These are phyloP conservation scores for Pyrrhosoma nymphula DNA, from an alignment of 2,888 invertebrate species.

Conservation along the genomic window DNA sequence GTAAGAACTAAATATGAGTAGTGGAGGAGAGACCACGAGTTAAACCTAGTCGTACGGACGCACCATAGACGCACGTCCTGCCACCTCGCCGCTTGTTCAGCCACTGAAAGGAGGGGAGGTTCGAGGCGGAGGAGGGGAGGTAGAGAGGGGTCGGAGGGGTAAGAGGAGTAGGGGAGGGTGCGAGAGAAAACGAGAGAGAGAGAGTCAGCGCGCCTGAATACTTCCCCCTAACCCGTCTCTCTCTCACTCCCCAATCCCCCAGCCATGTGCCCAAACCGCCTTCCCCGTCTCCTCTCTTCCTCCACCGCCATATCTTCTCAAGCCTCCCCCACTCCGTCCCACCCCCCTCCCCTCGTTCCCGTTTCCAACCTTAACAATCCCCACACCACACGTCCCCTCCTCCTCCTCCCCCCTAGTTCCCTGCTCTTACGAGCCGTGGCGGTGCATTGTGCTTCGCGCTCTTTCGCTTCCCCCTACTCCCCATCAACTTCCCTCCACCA, in stretches of 20 bases:
- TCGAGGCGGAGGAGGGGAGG: background rate
- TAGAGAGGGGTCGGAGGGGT: background rate
- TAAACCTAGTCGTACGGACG: background rate
- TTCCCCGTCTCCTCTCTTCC: background rate
- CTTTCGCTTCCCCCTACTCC: constrained; percentile 25
- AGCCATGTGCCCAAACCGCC: background rate
- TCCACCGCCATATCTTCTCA: background rate
- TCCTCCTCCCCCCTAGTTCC: background rate
- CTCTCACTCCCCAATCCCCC: background rate
- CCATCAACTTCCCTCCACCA: constrained; percentile 36
- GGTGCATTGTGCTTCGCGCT: constrained; percentile 62
- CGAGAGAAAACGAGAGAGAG: background rate
- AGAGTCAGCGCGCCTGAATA: constrained; percentile 24
- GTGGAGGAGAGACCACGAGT: background rate
- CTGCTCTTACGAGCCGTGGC: constrained; percentile 55
- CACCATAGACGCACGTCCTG: background rate
- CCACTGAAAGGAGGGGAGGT: constrained; percentile 42
- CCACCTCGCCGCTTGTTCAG: constrained; percentile 46
- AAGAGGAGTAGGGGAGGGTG: background rate
- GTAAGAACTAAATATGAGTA: too few species aligned
- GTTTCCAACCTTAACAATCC: background rate
- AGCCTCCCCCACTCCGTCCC: background rate
- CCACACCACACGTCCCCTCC: background rate
- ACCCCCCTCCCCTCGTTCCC: background rate
- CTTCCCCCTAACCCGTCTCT: background rate